Base-by-base conservation (phyloP, 2,888 invertebrate genomes). In the Carabus problematicus region DNA sequence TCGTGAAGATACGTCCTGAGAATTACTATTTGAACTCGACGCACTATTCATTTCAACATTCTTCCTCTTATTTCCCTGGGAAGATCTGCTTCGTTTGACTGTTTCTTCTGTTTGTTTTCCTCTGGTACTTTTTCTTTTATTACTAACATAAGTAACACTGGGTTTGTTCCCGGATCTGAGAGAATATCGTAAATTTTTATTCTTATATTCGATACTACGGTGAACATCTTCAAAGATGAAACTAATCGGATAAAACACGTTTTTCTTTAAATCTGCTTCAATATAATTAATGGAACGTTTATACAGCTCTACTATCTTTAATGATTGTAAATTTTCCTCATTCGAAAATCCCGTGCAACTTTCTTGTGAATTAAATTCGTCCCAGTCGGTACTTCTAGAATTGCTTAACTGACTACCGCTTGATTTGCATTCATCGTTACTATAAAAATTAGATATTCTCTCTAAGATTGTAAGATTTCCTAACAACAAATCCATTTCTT, bases 391-490 rank as follows among this genome's bases (percentile, higher is more conserved):
- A 45, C 14, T 12, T 12, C 14, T 7, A 45, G 14, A 12, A 45
- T 6, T 45, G 3, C 45, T 45, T 45, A 12, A 45, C 29, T 12
- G 14, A 45, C 11, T 45, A 45, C 14, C 45, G 7, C 14, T 12
- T 4, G 1, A 45, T 12, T 45, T 45, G 14, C 11, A 3, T 3
- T 45, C 11, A 3, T 45, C 14, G 14, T 47, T 52, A 29, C 16
- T 4, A 42, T 47, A 40, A 49, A 4, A 29, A 39, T 14, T 29
- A 64, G 14, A 3, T 29, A 58, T 58, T 40, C 66, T 58, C 39
- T 66, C 49, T 12, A 56, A 16, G 58, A 9, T 19, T 58, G 58
- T 66, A n/a, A 66, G 45, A 47, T 66, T 66, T 40, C 58, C 58
- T n/a, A 66, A 66, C 11, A 58, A 45, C 40, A 45, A 19, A 39